These are phyloP conservation scores for Enteromius anoplus DNA, from an alignment of 2,797 vertebrate genomes.

Conservation along the genomic window DNA sequence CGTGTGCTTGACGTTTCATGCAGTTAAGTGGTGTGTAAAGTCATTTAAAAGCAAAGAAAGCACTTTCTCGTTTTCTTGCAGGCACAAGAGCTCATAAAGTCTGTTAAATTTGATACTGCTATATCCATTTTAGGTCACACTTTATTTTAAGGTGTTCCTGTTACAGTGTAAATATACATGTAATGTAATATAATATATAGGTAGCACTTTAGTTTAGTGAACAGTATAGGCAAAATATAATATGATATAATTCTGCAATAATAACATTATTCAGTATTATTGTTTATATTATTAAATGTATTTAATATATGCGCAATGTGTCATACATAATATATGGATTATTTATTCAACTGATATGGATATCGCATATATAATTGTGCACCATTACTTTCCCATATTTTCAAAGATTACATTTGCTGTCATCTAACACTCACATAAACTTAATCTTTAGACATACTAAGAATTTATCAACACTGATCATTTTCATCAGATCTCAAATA, in stretches of 20 bases:
- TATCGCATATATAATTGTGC: neutral
- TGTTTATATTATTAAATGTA: conserved; percentile 20
- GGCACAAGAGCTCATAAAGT: conserved; percentile 23
- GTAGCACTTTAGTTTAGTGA: neutral
- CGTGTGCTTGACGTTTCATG: conserved; percentile 57
- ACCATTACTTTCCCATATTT: neutral
- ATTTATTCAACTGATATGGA: neutral
- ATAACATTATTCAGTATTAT: neutral
- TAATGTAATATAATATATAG: neutral
- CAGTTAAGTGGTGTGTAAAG: conserved; percentile 55
- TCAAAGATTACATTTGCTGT: neutral
- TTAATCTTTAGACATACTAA: neutral
- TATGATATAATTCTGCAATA: neutral
- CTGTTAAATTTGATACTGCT: conserved; percentile 11
- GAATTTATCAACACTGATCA: neutral
- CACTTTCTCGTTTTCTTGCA: neutral
- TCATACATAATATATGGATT: no score
- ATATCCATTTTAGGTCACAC: neutral
- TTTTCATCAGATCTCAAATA: neutral
- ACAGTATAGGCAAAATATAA: neutral
- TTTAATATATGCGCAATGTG: neutral
- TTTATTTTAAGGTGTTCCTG: neutral
- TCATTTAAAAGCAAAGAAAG: conserved; percentile 27
- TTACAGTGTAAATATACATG: neutral
- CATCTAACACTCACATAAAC: neutral